These are phyloP conservation scores for Phalanger gymnotis DNA, from an alignment of 2,797 vertebrate species.

Conservation along the genomic window DNA sequence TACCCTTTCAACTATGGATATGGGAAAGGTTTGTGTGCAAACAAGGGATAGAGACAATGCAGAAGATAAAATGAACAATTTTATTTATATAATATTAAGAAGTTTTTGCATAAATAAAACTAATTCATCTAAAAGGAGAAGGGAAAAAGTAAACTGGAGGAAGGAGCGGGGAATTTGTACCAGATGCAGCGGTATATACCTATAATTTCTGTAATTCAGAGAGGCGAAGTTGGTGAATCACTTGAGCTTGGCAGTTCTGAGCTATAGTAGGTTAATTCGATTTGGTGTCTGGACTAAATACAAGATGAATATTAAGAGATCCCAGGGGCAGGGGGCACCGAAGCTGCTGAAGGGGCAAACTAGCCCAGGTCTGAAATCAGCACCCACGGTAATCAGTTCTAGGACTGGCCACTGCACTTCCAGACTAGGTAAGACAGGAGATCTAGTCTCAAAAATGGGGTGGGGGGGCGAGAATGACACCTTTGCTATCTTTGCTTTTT, in stretches of 20 bases:
- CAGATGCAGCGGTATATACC: background rate
- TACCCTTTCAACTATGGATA: background rate
- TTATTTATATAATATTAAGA: background rate
- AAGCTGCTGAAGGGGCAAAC: background rate
- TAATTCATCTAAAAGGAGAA: background rate
- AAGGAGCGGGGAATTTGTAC: background rate
- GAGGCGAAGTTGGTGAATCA: background rate
- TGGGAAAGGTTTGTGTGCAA: background rate
- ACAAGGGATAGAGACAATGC: background rate
- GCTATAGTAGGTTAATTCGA: background rate
- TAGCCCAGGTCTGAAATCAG: background rate
- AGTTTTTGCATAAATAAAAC: background rate
- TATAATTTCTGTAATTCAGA: background rate
- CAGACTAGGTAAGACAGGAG: background rate
- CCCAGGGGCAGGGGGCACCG: too few relatives aligned
- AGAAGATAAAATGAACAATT: background rate
- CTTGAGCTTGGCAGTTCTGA: background rate
- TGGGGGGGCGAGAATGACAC: too few relatives aligned
- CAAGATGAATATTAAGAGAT: background rate
- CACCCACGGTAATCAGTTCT: background rate
- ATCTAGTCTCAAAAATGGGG: background rate
- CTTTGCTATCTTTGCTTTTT: too few relatives aligned
- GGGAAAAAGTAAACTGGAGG: background rate
- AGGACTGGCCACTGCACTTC: background rate
- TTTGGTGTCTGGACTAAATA: background rate